phyloP scores from a whole-genome alignment of 2,888 invertebrate species.

The Iphiclides podalirius region DNA sequence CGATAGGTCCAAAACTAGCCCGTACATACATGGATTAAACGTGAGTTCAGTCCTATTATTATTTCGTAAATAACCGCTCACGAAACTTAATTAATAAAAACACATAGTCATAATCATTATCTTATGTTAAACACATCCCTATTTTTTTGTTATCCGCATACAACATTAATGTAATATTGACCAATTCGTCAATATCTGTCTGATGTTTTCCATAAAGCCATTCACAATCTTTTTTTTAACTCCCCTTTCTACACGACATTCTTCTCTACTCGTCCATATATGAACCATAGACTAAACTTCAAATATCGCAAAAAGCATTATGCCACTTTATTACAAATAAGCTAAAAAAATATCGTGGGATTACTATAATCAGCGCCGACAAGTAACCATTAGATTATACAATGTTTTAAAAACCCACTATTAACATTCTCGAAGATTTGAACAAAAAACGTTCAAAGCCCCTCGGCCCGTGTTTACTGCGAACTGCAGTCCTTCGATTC shows the following conservation, averaged over 20 bases:
- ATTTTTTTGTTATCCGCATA: too few relatives aligned
- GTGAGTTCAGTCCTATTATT: too few relatives aligned
- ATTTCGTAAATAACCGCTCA: too few relatives aligned
- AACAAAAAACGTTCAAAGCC: conserved; percentile 4
- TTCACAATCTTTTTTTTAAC: too few relatives aligned
- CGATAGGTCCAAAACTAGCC: too few relatives aligned
- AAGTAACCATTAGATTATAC: background rate
- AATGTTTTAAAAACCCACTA: conserved; percentile 9
- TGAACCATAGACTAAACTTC: background rate
- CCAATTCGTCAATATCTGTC: too few relatives aligned
- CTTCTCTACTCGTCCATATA: background rate
- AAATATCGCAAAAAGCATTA: background rate
- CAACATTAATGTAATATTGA: too few relatives aligned
- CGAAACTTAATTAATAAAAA: too few relatives aligned
- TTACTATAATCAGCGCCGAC: background rate
- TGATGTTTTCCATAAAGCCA: too few relatives aligned
- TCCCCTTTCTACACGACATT: background rate
- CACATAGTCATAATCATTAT: too few relatives aligned
- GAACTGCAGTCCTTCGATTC: conserved; percentile 5
- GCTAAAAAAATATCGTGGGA: background rate
- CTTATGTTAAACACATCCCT: too few relatives aligned
- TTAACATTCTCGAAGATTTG: conserved; percentile 1
- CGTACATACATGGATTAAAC: too few relatives aligned
- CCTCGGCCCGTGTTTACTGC: conserved; percentile 1
- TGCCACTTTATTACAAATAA: background rate